phyloP scores from a whole-genome alignment of 2,888 invertebrate genomes.

The Pammene aurita region DNA sequence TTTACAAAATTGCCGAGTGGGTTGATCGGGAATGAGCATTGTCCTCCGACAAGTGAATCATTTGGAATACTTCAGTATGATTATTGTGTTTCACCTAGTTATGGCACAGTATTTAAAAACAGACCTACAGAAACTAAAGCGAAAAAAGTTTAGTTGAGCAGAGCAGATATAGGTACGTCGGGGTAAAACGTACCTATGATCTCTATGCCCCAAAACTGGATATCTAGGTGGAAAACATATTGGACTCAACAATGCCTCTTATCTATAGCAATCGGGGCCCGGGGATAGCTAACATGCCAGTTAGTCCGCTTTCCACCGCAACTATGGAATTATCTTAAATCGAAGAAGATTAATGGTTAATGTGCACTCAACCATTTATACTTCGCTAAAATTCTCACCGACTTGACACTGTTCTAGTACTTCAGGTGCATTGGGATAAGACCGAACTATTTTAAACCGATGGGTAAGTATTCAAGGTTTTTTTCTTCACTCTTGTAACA shows the following conservation, averaged over 20 bases:
- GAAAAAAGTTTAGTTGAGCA: not conserved
- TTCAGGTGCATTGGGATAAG: no score
- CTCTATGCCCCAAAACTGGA: conserved; percentile 13
- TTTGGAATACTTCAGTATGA: no score
- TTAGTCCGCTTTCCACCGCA: conserved; percentile 56
- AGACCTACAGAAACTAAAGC: no score
- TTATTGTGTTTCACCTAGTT: no score
- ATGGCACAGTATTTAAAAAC: no score
- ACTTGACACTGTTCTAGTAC: conserved; percentile 2
- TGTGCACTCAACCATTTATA: conserved; percentile 49
- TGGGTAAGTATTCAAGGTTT: no score
- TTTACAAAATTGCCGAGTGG: no score
- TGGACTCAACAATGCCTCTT: conserved; percentile 47
- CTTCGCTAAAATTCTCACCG: conserved; percentile 1
- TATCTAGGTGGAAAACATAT: conserved; percentile 41
- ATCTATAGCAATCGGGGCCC: conserved; percentile 48
- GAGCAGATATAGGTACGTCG: not conserved
- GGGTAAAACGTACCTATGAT: not conserved
- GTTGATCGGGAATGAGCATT: no score
- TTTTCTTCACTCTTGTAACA: no score
- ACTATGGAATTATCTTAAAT: conserved; percentile 62
- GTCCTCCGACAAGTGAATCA: no score
- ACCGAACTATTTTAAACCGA: no score
- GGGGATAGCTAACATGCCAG: conserved; percentile 52
- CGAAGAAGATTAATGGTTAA: conserved; percentile 64